phyloP scores from a whole-genome alignment of 1,140 invertebrate genomes.

The Monochamus saltuarius region DNA sequence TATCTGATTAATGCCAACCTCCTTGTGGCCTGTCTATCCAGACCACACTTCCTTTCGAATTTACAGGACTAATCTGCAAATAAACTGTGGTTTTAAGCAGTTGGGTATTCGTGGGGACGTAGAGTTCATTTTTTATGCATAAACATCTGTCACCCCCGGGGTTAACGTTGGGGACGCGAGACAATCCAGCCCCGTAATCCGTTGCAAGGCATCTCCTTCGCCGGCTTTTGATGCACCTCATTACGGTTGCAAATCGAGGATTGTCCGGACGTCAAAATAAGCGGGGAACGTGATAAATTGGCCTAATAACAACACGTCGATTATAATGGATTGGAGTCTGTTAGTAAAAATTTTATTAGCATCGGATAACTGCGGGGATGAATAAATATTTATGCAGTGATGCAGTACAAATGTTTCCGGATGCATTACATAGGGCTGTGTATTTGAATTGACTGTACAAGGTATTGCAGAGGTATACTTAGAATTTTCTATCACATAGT shows the following conservation, averaged over 20 bases:
- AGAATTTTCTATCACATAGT: no score
- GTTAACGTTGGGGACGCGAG: not conserved
- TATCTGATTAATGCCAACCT: no score
- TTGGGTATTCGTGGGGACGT: constrained; percentile 2
- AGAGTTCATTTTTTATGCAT: constrained; percentile 23
- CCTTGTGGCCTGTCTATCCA: no score
- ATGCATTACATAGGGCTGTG: no score
- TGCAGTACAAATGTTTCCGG: no score
- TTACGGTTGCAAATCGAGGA: constrained; percentile 18
- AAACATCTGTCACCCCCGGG: constrained; percentile 20
- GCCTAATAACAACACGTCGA: not conserved
- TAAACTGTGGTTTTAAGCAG: constrained; percentile 14
- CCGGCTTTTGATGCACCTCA: constrained; percentile 19
- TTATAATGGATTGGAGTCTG: no score
- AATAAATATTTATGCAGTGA: no score
- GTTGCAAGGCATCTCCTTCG: constrained; percentile 15
- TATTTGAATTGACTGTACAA: no score
- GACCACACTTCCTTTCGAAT: constrained; percentile 10
- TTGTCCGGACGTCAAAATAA: constrained; percentile 20
- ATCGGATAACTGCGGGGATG: no score
- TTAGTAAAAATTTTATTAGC: no score
- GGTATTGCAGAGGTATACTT: no score
- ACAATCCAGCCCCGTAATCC: constrained; percentile 1
- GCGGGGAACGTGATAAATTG: constrained; percentile 9
- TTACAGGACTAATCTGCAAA: constrained; percentile 18